These are phyloP conservation scores for Sander vitreus DNA, from an alignment of 2,113 vertebrate genomes.

Conservation along the genomic window DNA sequence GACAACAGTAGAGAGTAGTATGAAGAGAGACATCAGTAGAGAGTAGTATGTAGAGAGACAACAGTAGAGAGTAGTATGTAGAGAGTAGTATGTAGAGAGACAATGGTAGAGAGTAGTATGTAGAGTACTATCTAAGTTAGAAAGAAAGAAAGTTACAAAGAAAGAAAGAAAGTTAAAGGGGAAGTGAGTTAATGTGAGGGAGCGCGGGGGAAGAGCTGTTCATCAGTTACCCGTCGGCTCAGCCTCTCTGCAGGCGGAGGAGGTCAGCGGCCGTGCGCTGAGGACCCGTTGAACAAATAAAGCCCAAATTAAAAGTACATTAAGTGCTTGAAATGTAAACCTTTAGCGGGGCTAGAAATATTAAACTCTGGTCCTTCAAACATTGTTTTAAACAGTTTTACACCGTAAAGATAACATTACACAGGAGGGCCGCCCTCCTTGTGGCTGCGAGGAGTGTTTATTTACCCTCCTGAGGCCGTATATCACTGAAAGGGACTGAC, in stretches of 20 bases:
- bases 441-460: slow-evolving; percentile 74
- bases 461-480: slow-evolving; percentile 78
- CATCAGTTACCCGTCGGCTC: slow-evolving; percentile 47
- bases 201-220: slow-evolving; percentile 18
- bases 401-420: slow-evolving; percentile 77
- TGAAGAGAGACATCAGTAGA: too few relatives aligned
- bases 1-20: too few relatives aligned
- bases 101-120: too few relatives aligned
- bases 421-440: slow-evolving; percentile 64
- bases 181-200: slow-evolving; percentile 4
- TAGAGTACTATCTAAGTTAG: too few relatives aligned
- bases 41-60: too few relatives aligned
- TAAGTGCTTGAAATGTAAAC: slow-evolving; percentile 78
- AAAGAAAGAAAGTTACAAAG: too few relatives aligned
- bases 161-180: background rate
- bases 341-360: slow-evolving; percentile 66
- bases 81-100: too few relatives aligned
- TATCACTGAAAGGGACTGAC: slow-evolving; percentile 55
- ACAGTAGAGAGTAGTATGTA: too few relatives aligned
- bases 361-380: slow-evolving; percentile 77
- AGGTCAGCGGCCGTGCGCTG: slow-evolving; percentile 66
- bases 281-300: slow-evolving; percentile 77
- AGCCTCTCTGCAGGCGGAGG: slow-evolving; percentile 19
- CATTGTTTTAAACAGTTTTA: slow-evolving; percentile 81
- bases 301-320: slow-evolving; percentile 79